Base-by-base conservation (phyloP, 2,797 vertebrate species). In the Brachyalestes nurse region DNA sequence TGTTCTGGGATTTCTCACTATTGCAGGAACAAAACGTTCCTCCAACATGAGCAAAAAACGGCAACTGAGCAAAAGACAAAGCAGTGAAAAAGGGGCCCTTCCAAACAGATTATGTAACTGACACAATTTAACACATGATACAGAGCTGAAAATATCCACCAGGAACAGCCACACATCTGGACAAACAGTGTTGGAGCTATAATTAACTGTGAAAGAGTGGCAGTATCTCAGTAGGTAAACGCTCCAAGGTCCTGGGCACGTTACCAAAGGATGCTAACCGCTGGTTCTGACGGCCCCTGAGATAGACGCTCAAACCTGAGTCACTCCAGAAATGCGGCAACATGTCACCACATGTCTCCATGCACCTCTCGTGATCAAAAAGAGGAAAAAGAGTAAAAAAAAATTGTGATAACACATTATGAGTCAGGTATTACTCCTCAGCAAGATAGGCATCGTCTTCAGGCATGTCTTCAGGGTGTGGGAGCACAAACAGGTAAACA, bases 61-160 rank as follows among this genome's bases (percentile, higher is more conserved):
- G 72, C 57, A 21, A 66, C 49, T 57, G 47, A 72, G 42, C 28
- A 75, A 65, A 58, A 6, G 6, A 55, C 23, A 47, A 62, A 0
- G 42, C 8, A 25, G 7, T 10, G 6, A 51, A 47, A 64, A 72
- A 77, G 58, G 53, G 21, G 7, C 7, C 57, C 16, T 38, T 60
- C 79, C 57, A 42, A 82, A 42, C 0, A 6, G 65, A 69, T 86
- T 77, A 79, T 49, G 45, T 60, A 89, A 82, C 72, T 25, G 72
- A 38, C 23, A 53, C 53, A 49, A 81, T 75, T n/a, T 79, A 40
- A 23, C 13, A 19, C 58, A 40, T 47, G 72, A 78, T 73, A 81
- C 9, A 53, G 25, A 69, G 23, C 19, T 55, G 51, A 49, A 40
- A 66, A 70, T 71, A 78, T 71, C 19, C 49, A 25, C 55, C 3